Base-by-base conservation (phyloP, 2,797 vertebrate species). In the Oreochromis grahami region DNA sequence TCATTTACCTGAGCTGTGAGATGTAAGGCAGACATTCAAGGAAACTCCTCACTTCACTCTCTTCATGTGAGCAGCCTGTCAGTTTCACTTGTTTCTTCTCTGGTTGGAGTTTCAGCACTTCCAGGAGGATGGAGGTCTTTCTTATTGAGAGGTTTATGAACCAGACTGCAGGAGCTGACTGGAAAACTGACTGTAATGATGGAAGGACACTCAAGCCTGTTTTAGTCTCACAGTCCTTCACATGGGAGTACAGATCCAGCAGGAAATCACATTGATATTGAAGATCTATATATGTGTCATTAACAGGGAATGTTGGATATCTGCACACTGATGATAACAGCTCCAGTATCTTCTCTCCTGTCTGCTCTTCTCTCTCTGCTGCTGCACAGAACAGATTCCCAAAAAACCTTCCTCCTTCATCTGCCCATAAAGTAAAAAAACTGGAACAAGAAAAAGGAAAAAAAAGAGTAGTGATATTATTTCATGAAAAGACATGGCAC, bases 21-120 rank as follows among this genome's bases (percentile, higher is more conserved):
- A 53, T 53, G 0, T 53, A 53, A 24, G 51, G n/a, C 51, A 52
- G n/a, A 52, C 51, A 53, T 0, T 52, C 0, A 6, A 52, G 51
- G 51, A 52, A 52, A 21, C 51, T 1, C n/a, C n/a, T 52, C 51
- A 52, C 51, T 52, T 52, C 10, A 52, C 51, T 52, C 1, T 52
- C 0, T 52, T 21, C 51, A 21, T 52, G 51, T 52, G 1, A 52
- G 51, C n/a, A 53, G 51, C 51, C 51, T 12, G 6, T 1, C 51
- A 53, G 2, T 0, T 53, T 7, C 0, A 53, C 51, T 21, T 53
- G 10, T 21, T 52, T 52, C 51, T 52, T 52, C n/a, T 52, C 51
- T 21, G 0, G 10, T 12, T 52, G 51, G n/a, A 52, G 51, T 52
- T 52, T 52, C 51, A 52, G 51, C 51, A 52, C 51, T 52, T 52